phyloP scores from a whole-genome alignment of 2,113 vertebrate genomes.

The Turdus rufiventris region DNA sequence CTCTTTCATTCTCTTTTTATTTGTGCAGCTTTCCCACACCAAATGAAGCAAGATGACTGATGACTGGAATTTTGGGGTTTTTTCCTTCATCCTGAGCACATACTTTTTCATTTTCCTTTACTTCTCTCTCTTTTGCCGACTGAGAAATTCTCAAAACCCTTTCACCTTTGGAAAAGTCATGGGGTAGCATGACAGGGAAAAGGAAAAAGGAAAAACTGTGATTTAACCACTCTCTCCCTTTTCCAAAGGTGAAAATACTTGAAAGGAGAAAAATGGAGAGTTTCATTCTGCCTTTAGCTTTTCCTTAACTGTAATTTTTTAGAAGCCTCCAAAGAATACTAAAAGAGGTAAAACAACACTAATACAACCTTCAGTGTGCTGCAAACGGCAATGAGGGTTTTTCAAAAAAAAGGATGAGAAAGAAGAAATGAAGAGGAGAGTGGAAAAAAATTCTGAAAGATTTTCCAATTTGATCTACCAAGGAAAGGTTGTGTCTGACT shows the following conservation, averaged over 20 bases:
- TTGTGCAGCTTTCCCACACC: neutral
- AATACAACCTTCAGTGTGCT: neutral
- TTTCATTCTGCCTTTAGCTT: slow-evolving; percentile 7
- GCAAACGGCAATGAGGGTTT: neutral
- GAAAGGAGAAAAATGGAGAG: neutral
- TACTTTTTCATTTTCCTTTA: slow-evolving; percentile 23
- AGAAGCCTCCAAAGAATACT: neutral
- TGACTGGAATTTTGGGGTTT: neutral
- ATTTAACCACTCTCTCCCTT: slow-evolving; percentile 2
- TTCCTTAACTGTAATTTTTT: neutral
- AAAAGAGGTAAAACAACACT: neutral
- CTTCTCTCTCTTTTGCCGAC: neutral
- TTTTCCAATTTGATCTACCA: neutral
- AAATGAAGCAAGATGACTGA: slow-evolving; percentile 35
- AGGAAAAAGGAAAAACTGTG: slow-evolving; percentile 29
- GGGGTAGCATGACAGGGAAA: neutral
- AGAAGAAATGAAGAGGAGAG: neutral
- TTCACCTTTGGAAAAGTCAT: slow-evolving; percentile 28
- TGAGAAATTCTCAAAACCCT: neutral
- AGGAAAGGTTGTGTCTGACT: neutral
- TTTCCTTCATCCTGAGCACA: slow-evolving; percentile 22
- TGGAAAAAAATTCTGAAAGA: neutral
- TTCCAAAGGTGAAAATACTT: slow-evolving; percentile 26
- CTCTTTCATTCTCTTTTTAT: neutral
- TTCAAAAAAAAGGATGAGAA: neutral